Evolutionary conservation across 2,797 vertebrate genomes (phyloP).

Genomic region (Dromococcyx pavoninus): DNA sequence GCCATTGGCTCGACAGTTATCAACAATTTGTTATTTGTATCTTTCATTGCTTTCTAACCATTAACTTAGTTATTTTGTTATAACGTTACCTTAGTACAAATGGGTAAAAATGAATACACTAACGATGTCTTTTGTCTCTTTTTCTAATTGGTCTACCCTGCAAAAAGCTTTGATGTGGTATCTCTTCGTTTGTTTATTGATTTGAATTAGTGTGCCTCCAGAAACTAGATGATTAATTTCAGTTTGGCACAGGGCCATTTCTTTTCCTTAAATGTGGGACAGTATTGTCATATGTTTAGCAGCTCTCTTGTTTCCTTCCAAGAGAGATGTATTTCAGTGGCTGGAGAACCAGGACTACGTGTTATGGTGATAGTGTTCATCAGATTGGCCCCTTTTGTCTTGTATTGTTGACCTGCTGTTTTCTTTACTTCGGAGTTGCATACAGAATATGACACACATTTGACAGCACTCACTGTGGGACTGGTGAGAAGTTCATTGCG

Average conservation of each 20-base stretch:
- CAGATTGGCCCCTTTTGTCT: neutral
- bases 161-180: neutral
- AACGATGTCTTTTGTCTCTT: neutral
- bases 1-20: neutral
- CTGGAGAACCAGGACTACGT: neutral
- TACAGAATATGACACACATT: neutral
- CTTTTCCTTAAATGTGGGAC: neutral
- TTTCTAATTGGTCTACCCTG: neutral
- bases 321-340: neutral
- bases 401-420: neutral
- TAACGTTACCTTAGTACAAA: neutral
- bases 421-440: neutral
- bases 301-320: neutral
- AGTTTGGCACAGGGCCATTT: neutral
- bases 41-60: neutral
- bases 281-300: neutral
- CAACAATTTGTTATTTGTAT: neutral
- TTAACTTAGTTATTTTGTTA: neutral
- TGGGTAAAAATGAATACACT: neutral
- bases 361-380: neutral
- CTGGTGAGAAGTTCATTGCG: neutral
- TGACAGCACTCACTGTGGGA: neutral
- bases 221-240: neutral
- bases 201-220: neutral
- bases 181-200: neutral